phyloP scores from a whole-genome alignment of 2,113 vertebrate genomes.

The Notarius lentiginosus region DNA sequence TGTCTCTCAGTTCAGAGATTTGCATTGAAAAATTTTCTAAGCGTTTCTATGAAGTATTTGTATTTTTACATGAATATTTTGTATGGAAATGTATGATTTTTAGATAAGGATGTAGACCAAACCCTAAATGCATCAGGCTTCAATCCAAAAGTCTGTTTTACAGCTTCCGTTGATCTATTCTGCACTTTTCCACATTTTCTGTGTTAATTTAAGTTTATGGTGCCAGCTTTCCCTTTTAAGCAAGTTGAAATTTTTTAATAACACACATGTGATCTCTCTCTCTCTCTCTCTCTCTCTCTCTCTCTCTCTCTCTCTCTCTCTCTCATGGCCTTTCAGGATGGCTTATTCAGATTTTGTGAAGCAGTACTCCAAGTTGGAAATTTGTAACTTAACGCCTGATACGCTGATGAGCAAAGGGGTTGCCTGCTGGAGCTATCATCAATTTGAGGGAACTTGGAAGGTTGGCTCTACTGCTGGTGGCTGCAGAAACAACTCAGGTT shows the following conservation, averaged over 20 bases:
- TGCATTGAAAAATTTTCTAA: neutral
- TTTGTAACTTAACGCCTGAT: slow-evolving; percentile 92
- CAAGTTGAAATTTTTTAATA: neutral
- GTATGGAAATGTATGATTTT: neutral
- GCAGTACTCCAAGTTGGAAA: slow-evolving; percentile 87
- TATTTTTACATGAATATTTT: no score
- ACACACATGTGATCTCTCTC: neutral
- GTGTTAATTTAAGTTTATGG: neutral
- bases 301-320: no score
- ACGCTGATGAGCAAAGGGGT: slow-evolving; percentile 74
- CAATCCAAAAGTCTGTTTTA: neutral
- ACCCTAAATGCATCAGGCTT: neutral
- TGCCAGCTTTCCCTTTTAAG: neutral
- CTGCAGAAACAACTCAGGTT: slow-evolving; percentile 84
- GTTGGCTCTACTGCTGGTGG: slow-evolving; percentile 85
- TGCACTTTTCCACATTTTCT: neutral
- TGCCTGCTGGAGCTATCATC: slow-evolving; percentile 73
- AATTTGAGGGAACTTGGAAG: slow-evolving; percentile 86
- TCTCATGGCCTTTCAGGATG: slow-evolving; percentile 40
- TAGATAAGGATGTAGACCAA: neutral
- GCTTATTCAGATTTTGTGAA: slow-evolving; percentile 76
- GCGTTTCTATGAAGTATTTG: no score
- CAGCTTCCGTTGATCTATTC: neutral
- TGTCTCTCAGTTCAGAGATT: neutral
- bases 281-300: no score